These are phyloP conservation scores for Thysanoteuthis rhombus DNA, from an alignment of 2,888 invertebrate genomes.

Conservation along the genomic window DNA sequence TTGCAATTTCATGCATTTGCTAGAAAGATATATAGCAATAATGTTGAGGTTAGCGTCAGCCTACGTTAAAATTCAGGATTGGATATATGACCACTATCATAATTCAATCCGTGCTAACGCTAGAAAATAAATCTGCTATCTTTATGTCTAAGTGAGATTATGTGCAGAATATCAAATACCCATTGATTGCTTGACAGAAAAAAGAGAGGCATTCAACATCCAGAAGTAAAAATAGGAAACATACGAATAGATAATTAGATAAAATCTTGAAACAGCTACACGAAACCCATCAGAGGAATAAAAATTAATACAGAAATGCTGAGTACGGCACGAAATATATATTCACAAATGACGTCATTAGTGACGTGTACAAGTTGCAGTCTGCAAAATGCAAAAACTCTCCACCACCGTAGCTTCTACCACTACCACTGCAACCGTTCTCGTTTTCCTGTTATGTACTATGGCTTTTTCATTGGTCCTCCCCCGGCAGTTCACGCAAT, in stretches of 20 bases:
- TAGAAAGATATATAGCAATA: too few species aligned
- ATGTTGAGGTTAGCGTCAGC: too few species aligned
- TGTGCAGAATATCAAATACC: background rate
- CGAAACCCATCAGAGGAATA: background rate
- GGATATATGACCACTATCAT: background rate
- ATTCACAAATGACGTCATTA: constrained; percentile 12
- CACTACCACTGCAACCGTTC: background rate
- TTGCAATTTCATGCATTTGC: too few species aligned
- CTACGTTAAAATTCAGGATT: background rate
- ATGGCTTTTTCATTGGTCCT: background rate
- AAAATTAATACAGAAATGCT: background rate
- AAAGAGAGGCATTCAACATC: background rate
- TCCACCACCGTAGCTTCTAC: background rate
- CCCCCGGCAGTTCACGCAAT: background rate
- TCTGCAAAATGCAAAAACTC: background rate
- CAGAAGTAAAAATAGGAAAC: too few species aligned
- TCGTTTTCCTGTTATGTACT: background rate
- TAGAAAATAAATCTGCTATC: too few species aligned
- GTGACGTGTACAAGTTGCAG: background rate
- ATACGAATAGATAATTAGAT: background rate
- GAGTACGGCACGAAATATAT: background rate
- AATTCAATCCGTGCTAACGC: background rate
- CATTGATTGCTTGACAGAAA: background rate
- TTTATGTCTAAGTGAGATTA: background rate
- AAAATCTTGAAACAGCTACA: background rate